Conservation (phyloP, 2,113 vertebrate species). For the Jacana jacana region DNA sequence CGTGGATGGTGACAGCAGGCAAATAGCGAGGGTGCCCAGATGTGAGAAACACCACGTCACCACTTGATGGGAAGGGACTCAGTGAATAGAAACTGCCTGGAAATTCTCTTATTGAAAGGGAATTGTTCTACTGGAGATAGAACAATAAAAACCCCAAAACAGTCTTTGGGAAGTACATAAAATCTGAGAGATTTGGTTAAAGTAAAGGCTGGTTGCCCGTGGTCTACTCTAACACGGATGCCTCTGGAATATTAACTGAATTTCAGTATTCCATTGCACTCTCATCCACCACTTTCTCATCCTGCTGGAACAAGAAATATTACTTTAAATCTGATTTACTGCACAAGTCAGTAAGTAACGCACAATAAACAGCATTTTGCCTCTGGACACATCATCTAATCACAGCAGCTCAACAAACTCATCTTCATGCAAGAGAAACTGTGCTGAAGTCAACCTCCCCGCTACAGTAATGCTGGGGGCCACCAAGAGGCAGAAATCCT, state of each 20-base stretch:
- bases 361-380: not conserved
- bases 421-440: not conserved
- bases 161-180: not conserved
- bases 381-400: not conserved
- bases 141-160: not conserved
- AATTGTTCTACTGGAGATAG: not conserved
- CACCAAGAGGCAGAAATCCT: not conserved
- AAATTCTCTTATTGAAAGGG: not conserved
- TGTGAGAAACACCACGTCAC: not conserved
- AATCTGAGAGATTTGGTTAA: not conserved
- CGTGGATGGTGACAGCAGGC: not conserved
- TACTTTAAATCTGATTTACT: not conserved
- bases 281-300: conserved; percentile 7
- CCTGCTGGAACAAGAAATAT: not conserved
- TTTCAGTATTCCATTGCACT: not conserved
- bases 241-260: conserved; percentile 42
- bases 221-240: not conserved
- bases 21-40: not conserved
- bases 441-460: not conserved
- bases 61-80: not conserved
- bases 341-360: not conserved
- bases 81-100: not conserved
- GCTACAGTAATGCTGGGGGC: not conserved
- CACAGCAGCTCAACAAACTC: not conserved
- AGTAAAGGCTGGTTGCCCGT: not conserved